Base-by-base conservation (phyloP, 2,888 invertebrate species). In the Oligia fasciuncula region DNA sequence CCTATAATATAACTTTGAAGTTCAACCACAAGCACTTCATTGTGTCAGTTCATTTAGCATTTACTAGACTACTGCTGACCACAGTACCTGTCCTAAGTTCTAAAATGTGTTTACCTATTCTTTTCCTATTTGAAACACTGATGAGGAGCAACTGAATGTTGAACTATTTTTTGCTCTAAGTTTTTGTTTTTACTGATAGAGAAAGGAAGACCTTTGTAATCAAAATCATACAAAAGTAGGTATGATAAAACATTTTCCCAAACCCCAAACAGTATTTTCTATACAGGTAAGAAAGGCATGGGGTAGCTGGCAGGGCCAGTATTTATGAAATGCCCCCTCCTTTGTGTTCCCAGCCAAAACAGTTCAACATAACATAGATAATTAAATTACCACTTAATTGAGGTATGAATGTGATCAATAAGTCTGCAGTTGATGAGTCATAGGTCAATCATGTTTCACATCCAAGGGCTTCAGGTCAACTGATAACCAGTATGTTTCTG, bases 361-460 rank as follows among this genome's bases (percentile, higher is more conserved):
- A 57, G 19, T 4, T 14, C 9, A 46, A 66, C 49, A 57, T 2
- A 17, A 11, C 9, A 14, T 35, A 51, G 0, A 43, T 70, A 63
- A 60, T 29, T 54, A 63, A 29, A 57, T 80, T 40, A 29, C 57
- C 60, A 35, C 17, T 54, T 65, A 60, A 84, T 84, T 70, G n/a
- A 71, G 54, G 63, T 46, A 51, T 76, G 17, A 40, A 54, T 46
- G 54, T 72, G 69, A 65, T 73, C 79, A 67, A 74, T 78, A 71
- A 73, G 11, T 67, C 5, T 17, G 23, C 29, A 71, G 35, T 40
- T 66, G 46, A 73, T 86, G 69, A 86, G 23, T 86, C 74, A 86
- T 57, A 73, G 62, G 43, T 83, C 40, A 70, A 29, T 43, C 51
- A 49, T 43, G 54, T 65, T 54, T 29, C 4, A 71, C 23, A 46